Base-by-base conservation (phyloP, 2,797 vertebrate species). In the Myotis pilosus region DNA sequence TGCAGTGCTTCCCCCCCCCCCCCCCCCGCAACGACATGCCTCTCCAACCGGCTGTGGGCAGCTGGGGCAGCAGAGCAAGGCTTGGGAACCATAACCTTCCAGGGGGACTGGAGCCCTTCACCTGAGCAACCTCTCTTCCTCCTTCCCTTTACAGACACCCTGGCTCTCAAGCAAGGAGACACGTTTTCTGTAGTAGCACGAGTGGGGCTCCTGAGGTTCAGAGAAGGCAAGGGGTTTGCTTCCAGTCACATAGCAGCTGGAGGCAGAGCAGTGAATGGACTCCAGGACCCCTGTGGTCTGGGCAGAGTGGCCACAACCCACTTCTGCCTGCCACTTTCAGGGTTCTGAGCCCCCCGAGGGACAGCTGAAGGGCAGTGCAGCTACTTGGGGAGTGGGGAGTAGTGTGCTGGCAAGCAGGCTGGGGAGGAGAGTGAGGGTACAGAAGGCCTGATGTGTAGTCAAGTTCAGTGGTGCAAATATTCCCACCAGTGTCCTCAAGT, bases 361-460 rank as follows among this genome's bases (percentile, higher is more conserved):
- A 11, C 3, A 3, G 16, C 10, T 3, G 64, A 49, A 36, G 33
- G n/a, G 4, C 33, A 20, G n/a, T 7, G 47, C 28, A 30, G 30
- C 33, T 25, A 1, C 3, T 1, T 1, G 19, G 12, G 51, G 20
- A 41, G 30, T 8, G 33, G 41, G 15, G 7, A 11, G 23, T 47
- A 49, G 44, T 22, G 10, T 6, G 55, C 60, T 69, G 64, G 16
- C 5, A 3, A 3, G 30, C 60, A 19, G 71, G 12, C 22, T 69
- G 1, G 3, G 49, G 57, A 13, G 2, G 22, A 23, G 30, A 15
- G 6, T 1, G 19, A 16, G 41, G 16, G 23, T 1, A 0, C 28
- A 13, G 44, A 11, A 76, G 76, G 20, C 44, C 69, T 69, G 30
- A n/a, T 53, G 13, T 11, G 28, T 2, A 71, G 41, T 25, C 38